Evolutionary conservation across 2,888 invertebrate genomes (phyloP), one percentile per base, ranked within the genome.

Genomic region (Pandemis heparana): DNA sequence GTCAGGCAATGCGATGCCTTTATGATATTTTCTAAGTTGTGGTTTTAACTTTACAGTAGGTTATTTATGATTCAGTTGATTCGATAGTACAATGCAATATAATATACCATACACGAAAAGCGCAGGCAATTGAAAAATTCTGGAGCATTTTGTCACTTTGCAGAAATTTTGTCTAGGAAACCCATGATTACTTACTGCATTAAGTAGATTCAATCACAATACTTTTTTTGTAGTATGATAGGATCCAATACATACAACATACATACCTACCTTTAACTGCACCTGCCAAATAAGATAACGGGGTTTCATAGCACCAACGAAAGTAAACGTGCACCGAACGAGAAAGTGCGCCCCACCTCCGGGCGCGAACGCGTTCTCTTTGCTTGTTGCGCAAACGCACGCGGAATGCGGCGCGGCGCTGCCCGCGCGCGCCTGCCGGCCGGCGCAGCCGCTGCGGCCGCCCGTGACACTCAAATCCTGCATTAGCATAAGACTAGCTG

Each of bases 261-360:
- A 53, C 61, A 39, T 48, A 63, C 53, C 56, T 67, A 53, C 61
- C 48, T 48, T 16, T 23, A 85, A 82, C 86, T 85, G 88, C 94
- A 94, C 94, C 94, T 94, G 94, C 90, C 88, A 88, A 92, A 93
- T 92, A 91, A 91, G 90, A 89, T 94, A 92, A 92, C 92, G 92
- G 91, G 81, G 85, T 86, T 86, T 81, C 80, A 80, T 85, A 86
- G 84, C 85, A 84, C 86, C 85, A 91, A 92, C 90, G 92, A 94
- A 94, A 93, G 93, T 92, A 93, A 94, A 90, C 89, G 92, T 90
- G 87, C 87, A 87, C 83, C 83, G 87, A 86, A 83, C 86, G 92
- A 89, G 92, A 94, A 94, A 94, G 93, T 92, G 89, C 83, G 85
- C 87, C 84, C 83, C 84, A 83, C 86, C 83, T 77, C 75, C 69